phyloP scores from a whole-genome alignment of 2,888 invertebrate genomes.

The Drosophila anomalata region DNA sequence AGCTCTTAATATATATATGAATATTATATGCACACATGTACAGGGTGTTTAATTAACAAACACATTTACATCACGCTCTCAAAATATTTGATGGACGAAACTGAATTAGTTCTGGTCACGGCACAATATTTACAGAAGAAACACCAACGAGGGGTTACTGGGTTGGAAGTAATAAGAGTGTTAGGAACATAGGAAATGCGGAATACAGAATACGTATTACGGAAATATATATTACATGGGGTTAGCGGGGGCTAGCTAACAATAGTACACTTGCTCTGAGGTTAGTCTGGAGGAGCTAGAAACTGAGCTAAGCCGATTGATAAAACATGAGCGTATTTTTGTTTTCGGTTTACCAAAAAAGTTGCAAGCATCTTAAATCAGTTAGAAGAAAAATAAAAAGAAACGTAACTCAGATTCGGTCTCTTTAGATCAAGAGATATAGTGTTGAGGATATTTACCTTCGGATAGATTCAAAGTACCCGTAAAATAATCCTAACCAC shows the following conservation, averaged over 20 bases:
- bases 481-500: conserved; percentile 29
- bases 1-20: conserved; percentile 57
- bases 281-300: conserved; percentile 30
- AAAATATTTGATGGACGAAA: conserved; percentile 43
- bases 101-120: conserved; percentile 43
- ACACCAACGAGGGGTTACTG: conserved; percentile 33
- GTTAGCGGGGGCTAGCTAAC: conserved; percentile 55
- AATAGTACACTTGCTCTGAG: conserved; percentile 10
- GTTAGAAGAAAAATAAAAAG: not conserved
- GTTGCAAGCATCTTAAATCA: conserved; percentile 11
- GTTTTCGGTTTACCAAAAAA: conserved; percentile 25
- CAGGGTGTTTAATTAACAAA: conserved; percentile 46
- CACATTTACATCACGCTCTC: conserved; percentile 44
- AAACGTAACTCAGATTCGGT: conserved; percentile 1
- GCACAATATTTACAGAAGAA: conserved; percentile 70
- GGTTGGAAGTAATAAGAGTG: conserved; percentile 12
- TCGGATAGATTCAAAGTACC: conserved; percentile 1
- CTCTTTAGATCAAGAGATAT: conserved; percentile 10
- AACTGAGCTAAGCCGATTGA: conserved; percentile 28
- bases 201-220: conserved; percentile 14
- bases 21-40: conserved; percentile 40
- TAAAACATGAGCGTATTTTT: conserved; percentile 9
- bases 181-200: conserved; percentile 33
- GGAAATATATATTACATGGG: conserved; percentile 55
- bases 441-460: conserved; percentile 35